These are phyloP conservation scores for Nixonia krombeini DNA, from an alignment of 1,140 invertebrate genomes.

Conservation along the genomic window DNA sequence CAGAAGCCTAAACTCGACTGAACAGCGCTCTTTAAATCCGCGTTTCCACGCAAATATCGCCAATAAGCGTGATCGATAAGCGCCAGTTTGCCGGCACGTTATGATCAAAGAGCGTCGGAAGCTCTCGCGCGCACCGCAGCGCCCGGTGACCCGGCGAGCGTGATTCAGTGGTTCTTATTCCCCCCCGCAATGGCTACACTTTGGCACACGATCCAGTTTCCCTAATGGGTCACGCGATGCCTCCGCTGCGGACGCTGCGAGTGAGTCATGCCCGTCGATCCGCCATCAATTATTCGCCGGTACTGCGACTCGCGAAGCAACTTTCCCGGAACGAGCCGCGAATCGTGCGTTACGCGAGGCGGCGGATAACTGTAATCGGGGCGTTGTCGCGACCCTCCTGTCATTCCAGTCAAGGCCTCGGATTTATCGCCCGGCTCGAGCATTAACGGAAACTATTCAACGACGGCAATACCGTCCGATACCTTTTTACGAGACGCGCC, in stretches of 20 bases:
- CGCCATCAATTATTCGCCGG: conserved; percentile 13
- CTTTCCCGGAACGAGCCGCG: neutral
- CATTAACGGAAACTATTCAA: neutral
- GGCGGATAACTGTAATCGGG: conserved; percentile 28
- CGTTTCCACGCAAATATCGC: too few relatives aligned
- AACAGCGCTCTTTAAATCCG: too few relatives aligned
- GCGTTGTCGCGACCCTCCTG: conserved; percentile 9
- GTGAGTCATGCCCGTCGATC: conserved; percentile 25
- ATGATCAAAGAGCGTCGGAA: conserved; percentile 10
- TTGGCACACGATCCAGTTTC: conserved; percentile 32
- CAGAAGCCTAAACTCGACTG: too few relatives aligned
- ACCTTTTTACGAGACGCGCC: too few relatives aligned
- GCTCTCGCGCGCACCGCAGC: conserved; percentile 4
- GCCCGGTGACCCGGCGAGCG: too few relatives aligned
- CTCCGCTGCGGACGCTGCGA: conserved; percentile 11
- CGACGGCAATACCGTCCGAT: neutral
- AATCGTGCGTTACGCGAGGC: too few relatives aligned
- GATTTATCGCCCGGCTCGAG: conserved; percentile 10
- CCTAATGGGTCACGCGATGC: conserved; percentile 52
- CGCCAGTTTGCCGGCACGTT: too few relatives aligned
- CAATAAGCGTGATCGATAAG: too few relatives aligned
- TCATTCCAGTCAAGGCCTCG: too few relatives aligned
- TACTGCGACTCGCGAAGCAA: too few relatives aligned
- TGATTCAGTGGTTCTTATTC: conserved; percentile 19
- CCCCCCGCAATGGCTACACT: conserved; percentile 1